Percentiles rank a stretch among this genome's conserved stretches.
phyloP scores from a whole-genome alignment of 2,113 vertebrate species.

The Narcine bancroftii region DNA sequence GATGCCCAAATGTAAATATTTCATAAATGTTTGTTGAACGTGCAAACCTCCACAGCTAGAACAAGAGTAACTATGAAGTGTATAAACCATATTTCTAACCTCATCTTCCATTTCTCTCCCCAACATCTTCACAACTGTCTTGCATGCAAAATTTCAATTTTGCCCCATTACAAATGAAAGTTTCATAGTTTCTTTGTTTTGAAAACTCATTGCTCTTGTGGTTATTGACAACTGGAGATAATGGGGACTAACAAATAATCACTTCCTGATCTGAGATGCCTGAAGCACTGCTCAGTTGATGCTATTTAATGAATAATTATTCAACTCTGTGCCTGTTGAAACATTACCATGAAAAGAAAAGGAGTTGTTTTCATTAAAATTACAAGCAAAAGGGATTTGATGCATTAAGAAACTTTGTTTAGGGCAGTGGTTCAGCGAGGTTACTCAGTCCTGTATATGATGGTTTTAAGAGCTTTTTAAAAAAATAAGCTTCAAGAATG shows the following conservation, averaged over 20 bases:
- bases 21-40: not conserved
- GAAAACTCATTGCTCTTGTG: not conserved
- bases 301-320: not conserved
- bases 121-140: not conserved
- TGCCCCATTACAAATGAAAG: not conserved
- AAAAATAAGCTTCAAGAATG: not conserved
- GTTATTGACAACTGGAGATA: not conserved
- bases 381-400: not conserved
- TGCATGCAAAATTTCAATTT: no score
- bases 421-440: no score
- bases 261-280: not conserved
- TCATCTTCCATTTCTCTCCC: not conserved
- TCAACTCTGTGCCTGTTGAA: not conserved
- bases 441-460: no score
- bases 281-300: not conserved
- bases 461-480: not conserved
- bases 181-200: not conserved
- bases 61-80: not conserved
- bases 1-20: not conserved
- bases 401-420: not conserved
- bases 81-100: not conserved
- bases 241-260: not conserved
- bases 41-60: not conserved
- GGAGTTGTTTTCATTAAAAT: not conserved
- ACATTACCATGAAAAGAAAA: not conserved